Conservation (phyloP, 92 coral and sea anemone genomes). For the Phymanthus crucifer region DNA sequence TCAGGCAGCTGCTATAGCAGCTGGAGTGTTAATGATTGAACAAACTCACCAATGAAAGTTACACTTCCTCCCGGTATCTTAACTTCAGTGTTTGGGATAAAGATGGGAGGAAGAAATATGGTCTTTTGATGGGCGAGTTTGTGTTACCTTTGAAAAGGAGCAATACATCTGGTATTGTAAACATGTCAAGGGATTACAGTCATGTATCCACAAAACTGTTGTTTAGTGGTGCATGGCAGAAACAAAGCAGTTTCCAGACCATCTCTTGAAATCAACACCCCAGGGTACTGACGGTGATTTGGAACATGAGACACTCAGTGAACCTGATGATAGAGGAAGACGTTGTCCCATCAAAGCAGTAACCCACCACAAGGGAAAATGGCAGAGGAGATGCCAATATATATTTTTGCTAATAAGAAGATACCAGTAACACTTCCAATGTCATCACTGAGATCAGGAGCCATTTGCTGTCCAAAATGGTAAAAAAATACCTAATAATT, state of each 20-base stretch:
- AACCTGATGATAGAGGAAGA: not conserved
- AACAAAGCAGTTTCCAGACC: constrained; percentile 27
- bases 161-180: constrained; percentile 37
- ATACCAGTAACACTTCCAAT: constrained; percentile 29
- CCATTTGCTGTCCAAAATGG: constrained; percentile 20
- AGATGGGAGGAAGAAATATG: constrained; percentile 44
- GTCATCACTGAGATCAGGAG: constrained; percentile 28
- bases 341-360: constrained; percentile 17
- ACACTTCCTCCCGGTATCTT: constrained; percentile 41
- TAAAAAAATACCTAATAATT: no score
- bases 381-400: constrained; percentile 26
- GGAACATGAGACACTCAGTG: constrained; percentile 5
- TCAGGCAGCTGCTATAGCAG: constrained; percentile 10
- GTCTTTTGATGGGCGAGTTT: constrained; percentile 50
- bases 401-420: constrained; percentile 33
- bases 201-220: constrained; percentile 52
- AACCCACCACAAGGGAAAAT: constrained; percentile 37
- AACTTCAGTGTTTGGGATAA: constrained; percentile 43
- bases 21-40: constrained; percentile 13
- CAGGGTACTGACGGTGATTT: not conserved
- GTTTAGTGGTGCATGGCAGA: constrained; percentile 35
- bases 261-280: constrained; percentile 17
- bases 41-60: not conserved
- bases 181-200: constrained; percentile 42
- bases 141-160: constrained; percentile 38